These are phyloP conservation scores for Triplophysa dalaica DNA, from an alignment of 2,113 vertebrate genomes.

Conservation along the genomic window DNA sequence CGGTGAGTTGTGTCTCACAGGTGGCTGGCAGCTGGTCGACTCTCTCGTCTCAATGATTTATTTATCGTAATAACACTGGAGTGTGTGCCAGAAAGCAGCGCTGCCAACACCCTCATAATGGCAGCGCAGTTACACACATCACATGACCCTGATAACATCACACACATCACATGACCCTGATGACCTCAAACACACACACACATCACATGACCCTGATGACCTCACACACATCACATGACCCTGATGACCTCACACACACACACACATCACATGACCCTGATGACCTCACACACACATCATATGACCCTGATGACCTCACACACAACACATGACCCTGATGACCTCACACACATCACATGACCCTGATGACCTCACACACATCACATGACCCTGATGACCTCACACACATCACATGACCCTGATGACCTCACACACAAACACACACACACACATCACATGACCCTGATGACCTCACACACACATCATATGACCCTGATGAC, in stretches of 20 bases:
- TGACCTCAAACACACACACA: neutral
- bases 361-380: neutral
- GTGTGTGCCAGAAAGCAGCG: constrained; percentile 43
- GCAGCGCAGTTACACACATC: constrained; percentile 17
- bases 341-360: neutral
- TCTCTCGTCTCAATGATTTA: constrained; percentile 36
- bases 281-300: constrained; percentile 1
- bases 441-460: constrained; percentile 4
- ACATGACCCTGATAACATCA: neutral
- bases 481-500: neutral
- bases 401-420: neutral
- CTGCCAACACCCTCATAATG: constrained; percentile 47
- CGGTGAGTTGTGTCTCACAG: constrained; percentile 56
- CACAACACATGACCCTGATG: neutral
- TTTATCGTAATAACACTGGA: constrained; percentile 36
- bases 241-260: neutral
- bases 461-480: neutral
- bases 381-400: neutral
- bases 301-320: neutral
- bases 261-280: neutral
- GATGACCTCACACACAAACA: neutral
- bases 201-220: neutral
- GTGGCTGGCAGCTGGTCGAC: constrained; percentile 71
- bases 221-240: constrained; percentile 10
- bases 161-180: neutral